These are phyloP conservation scores for Phaethon lepturus DNA, from an alignment of 2,113 vertebrate species.

Conservation along the genomic window DNA sequence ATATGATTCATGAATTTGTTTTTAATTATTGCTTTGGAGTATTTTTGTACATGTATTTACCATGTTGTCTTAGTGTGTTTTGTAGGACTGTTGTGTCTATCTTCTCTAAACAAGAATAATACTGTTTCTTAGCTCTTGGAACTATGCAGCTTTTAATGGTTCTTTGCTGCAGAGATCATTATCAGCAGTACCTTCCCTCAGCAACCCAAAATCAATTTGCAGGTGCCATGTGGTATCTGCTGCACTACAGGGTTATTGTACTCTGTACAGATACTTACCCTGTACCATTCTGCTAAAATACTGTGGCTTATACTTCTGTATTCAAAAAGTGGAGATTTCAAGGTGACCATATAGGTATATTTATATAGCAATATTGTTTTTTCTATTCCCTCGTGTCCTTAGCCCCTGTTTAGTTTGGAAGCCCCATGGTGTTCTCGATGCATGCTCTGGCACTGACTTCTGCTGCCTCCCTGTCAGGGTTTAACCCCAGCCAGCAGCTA, in stretches of 20 bases:
- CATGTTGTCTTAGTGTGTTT: background rate
- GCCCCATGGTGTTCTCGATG: background rate
- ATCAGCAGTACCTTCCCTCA: background rate
- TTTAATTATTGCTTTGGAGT: background rate
- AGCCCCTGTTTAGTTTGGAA: background rate
- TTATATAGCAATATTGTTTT: background rate
- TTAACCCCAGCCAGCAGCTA: too few relatives aligned
- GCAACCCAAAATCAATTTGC: background rate
- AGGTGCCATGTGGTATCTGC: background rate
- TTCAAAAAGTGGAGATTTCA: background rate
- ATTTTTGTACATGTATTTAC: background rate
- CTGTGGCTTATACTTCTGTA: background rate
- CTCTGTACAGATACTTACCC: background rate
- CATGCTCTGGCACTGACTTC: background rate
- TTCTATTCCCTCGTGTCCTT: background rate
- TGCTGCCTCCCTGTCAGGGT: background rate
- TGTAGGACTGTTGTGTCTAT: background rate
- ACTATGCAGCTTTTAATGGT: background rate
- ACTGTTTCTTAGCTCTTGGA: background rate
- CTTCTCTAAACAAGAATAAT: background rate
- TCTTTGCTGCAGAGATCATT: background rate
- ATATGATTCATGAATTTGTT: background rate
- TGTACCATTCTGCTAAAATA: background rate
- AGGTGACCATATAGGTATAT: background rate
- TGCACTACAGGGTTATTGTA: background rate